Conservation (phyloP, 92 coral and sea anemone species). For the Palythoa caribaeorum region DNA sequence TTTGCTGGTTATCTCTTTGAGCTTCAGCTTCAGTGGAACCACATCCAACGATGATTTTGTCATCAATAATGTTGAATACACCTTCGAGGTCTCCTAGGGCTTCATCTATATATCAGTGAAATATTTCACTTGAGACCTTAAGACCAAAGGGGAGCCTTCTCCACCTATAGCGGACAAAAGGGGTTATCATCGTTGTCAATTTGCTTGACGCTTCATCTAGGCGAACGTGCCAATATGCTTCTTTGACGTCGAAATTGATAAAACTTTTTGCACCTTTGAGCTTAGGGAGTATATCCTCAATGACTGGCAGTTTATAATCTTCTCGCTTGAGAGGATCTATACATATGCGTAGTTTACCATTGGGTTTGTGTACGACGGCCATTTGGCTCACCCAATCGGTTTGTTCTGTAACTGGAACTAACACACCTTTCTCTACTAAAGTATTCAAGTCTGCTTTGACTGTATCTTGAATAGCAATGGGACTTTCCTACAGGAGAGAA, state of each 20-base stretch:
- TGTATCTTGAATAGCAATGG: too few species aligned
- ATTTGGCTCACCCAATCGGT: too few species aligned
- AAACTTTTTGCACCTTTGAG: constrained; percentile 51
- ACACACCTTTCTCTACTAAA: too few species aligned
- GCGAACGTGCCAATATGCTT: constrained; percentile 47
- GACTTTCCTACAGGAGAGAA: too few species aligned
- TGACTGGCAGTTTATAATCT: too few species aligned
- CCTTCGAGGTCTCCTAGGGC: constrained; percentile 40
- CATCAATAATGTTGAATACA: constrained; percentile 12
- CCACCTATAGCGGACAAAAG: constrained; percentile 33
- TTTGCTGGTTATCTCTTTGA: background rate
- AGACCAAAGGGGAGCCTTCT: constrained; percentile 27
- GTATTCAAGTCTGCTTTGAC: too few species aligned
- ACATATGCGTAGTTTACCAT: too few species aligned
- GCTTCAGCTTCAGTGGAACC: too few species aligned
- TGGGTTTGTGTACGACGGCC: too few species aligned
- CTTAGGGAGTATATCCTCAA: too few species aligned
- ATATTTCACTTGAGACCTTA: constrained; percentile 33
- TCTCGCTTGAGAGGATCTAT: too few species aligned
- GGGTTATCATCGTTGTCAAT: constrained; percentile 49
- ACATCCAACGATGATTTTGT: constrained; percentile 22
- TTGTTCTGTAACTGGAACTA: too few species aligned
- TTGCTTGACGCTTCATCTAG: constrained; percentile 31
- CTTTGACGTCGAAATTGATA: constrained; percentile 50
- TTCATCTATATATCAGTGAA: constrained; percentile 14